Evolutionary conservation across 2,797 vertebrate genomes (phyloP).

Genomic region (Pyrrhura leucotis): DNA sequence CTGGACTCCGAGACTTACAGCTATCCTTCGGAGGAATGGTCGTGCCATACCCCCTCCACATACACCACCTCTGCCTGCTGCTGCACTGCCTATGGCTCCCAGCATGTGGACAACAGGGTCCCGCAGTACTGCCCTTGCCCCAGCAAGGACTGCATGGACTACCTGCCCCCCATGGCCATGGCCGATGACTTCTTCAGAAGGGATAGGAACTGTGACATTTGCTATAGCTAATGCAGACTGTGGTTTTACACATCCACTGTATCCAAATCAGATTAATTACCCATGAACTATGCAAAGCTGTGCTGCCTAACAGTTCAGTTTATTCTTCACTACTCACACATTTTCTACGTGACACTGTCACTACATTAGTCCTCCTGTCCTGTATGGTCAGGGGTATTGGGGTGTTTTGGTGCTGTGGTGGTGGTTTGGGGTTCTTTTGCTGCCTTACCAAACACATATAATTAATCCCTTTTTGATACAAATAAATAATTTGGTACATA

Average conservation of each 20-base stretch:
- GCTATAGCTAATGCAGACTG: slow-evolving; percentile 82
- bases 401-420: not conserved
- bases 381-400: not conserved
- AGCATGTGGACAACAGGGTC: slow-evolving; percentile 65
- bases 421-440: not conserved
- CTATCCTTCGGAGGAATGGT: slow-evolving; percentile 72
- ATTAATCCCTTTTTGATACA: slow-evolving; percentile 3
- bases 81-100: slow-evolving; percentile 74
- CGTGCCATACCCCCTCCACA: slow-evolving; percentile 63
- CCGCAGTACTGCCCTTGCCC: slow-evolving; percentile 74
- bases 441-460: not conserved
- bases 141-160: slow-evolving; percentile 79
- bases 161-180: slow-evolving; percentile 34
- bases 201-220: slow-evolving; percentile 85
- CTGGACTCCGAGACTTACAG: slow-evolving; percentile 78
- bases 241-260: not conserved
- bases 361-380: slow-evolving; percentile 1
- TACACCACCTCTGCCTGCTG: slow-evolving; percentile 69
- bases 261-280: not conserved
- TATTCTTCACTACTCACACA: not conserved
- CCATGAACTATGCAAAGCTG: slow-evolving; percentile 42
- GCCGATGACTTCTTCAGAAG: slow-evolving; percentile 81
- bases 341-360: not conserved
- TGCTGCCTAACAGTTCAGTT: not conserved
- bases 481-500: slow-evolving; percentile 33